Evolutionary conservation across 64 coral and sea anemone species (phyloP).

Genomic region (Dendrophyllia cribrosa): DNA sequence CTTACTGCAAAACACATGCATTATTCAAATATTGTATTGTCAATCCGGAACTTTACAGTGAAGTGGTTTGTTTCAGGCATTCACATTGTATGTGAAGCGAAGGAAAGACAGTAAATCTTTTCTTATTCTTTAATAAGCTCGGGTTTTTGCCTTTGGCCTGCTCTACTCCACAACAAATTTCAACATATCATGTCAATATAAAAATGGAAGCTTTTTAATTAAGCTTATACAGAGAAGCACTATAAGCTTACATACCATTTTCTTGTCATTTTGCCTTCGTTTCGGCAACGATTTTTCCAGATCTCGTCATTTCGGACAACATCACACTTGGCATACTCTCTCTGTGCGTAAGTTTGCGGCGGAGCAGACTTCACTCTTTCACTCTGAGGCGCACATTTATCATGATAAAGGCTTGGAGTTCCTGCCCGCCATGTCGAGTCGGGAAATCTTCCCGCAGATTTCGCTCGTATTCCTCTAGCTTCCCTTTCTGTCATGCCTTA

Average conservation of each 20-base stretch:
- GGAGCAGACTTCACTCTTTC: constrained; percentile 89
- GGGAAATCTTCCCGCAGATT: constrained; percentile 81
- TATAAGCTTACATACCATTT: constrained; percentile 81
- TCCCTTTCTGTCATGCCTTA: constrained; percentile 27
- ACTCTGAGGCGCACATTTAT: constrained; percentile 80
- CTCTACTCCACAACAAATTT: too few relatives aligned
- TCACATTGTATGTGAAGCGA: too few relatives aligned
- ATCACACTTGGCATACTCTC: constrained; percentile 91
- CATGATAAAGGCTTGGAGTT: constrained; percentile 84
- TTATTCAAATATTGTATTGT: too few relatives aligned
- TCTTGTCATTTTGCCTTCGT: constrained; percentile 78
- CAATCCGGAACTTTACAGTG: too few relatives aligned
- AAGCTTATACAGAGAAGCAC: not conserved
- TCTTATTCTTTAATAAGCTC: too few relatives aligned
- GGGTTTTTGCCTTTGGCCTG: too few relatives aligned
- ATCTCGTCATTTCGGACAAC: constrained; percentile 85
- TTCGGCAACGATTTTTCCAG: constrained; percentile 91
- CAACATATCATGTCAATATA: too few relatives aligned
- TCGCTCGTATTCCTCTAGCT: constrained; percentile 54
- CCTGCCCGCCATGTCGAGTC: constrained; percentile 62
- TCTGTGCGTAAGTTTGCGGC: constrained; percentile 69
- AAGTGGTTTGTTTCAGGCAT: too few relatives aligned
- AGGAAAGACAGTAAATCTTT: too few relatives aligned
- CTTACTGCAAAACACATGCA: too few relatives aligned
- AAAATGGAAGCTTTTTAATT: not conserved